These are phyloP conservation scores for Drosophila multiciliata DNA, from an alignment of 2,888 invertebrate species.

Conservation along the genomic window DNA sequence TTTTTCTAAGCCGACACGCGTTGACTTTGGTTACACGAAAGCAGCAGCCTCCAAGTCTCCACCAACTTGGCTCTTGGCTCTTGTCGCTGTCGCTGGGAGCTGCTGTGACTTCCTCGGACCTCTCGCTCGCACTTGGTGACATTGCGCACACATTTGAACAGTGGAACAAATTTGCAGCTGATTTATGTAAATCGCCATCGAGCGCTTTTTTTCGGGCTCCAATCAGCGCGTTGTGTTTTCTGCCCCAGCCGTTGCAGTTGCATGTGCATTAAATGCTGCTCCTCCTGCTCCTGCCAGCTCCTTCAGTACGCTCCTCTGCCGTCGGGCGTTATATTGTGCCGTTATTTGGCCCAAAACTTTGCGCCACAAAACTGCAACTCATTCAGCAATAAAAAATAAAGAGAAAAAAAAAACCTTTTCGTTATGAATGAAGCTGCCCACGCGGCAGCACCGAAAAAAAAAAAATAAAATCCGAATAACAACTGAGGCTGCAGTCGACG, in stretches of 20 bases:
- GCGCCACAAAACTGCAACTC: conserved; percentile 71
- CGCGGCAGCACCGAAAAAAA: conserved; percentile 54
- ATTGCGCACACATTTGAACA: conserved; percentile 75
- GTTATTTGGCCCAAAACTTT: conserved; percentile 64
- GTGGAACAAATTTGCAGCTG: conserved; percentile 79
- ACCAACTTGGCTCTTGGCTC: conserved; percentile 26
- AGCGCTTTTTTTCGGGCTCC: conserved; percentile 41
- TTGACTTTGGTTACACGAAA: conserved; percentile 68
- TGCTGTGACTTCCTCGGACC: conserved; percentile 74
- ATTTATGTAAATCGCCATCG: conserved; percentile 75
- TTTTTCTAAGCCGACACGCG: conserved; percentile 79
- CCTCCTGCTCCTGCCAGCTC: conserved; percentile 46
- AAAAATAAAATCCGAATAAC: conserved; percentile 7
- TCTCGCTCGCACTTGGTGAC: conserved; percentile 71
- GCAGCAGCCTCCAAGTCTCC: conserved; percentile 3
- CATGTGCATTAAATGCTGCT: conserved; percentile 38
- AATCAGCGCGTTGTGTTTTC: conserved; percentile 51
- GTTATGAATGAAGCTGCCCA: conserved; percentile 79
- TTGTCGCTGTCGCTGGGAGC: conserved; percentile 67
- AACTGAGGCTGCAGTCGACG: conserved; percentile 48
- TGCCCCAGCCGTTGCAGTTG: conserved; percentile 26
- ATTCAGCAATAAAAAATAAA: conserved; percentile 57
- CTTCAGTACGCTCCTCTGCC: conserved; percentile 22
- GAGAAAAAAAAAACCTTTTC: conserved; percentile 33
- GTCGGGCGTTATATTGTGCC: conserved; percentile 44